These are phyloP conservation scores for Chelonoidis abingdonii DNA, from an alignment of 2,113 vertebrate genomes.

Conservation along the genomic window DNA sequence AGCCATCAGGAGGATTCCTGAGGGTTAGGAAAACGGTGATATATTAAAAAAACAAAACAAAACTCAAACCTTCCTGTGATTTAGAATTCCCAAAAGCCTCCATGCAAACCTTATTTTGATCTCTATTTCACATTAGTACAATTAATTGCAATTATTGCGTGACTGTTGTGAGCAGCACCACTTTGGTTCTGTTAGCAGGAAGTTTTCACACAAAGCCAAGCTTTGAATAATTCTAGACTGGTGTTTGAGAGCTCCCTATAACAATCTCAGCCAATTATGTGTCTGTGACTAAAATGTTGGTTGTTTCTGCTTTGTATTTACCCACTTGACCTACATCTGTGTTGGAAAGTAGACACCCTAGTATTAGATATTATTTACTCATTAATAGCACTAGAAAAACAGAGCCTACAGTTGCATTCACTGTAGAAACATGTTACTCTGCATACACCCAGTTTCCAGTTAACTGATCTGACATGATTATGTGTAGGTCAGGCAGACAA, in stretches of 20 bases:
- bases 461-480: rapidly evolving
- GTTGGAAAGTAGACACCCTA: neutral
- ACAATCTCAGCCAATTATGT: rapidly evolving
- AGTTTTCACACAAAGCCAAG: neutral
- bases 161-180: neutral
- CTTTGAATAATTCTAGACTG: rapidly evolving
- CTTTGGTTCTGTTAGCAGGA: rapidly evolving
- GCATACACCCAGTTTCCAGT: neutral
- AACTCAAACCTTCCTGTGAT: neutral
- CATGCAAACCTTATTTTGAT: neutral
- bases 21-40: neutral
- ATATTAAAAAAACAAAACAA: neutral
- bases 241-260: neutral
- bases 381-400: neutral
- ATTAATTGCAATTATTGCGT: neutral
- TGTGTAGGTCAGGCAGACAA: neutral
- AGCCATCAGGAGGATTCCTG: neutral
- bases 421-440: neutral
- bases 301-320: neutral
- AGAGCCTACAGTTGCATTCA: neutral
- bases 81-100: neutral
- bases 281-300: neutral
- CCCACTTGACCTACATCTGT: neutral
- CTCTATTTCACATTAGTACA: neutral
- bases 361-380: neutral